Evolutionary conservation across 2,113 vertebrate genomes (phyloP), one percentile per base, ranked within the genome.

Genomic region (Dipodomys merriami): DNA sequence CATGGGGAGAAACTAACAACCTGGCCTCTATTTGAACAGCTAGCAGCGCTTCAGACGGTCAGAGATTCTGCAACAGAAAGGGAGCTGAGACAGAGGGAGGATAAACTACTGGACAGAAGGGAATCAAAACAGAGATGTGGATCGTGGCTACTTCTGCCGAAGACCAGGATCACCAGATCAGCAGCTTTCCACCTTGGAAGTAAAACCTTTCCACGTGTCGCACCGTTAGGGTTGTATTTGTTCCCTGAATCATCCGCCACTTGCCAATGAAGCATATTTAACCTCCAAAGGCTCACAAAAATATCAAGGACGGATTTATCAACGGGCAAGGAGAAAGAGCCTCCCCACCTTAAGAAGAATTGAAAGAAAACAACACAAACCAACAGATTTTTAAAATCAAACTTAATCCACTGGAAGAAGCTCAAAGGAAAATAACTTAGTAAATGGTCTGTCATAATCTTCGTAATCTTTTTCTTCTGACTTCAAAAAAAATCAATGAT

Each of bases 11-110:
- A 39, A 62, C 76, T 12, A 96, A 96, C 96, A 97, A 83, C 94
- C 91, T 93, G 88, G 96, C 78, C 83, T 95, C 94, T 93, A 95
- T 96, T 92, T 84, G 90, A 88, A 94, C 68, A 95, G 95, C 72
- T 11, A 89, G 84, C 87, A 91, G 85, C 80, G 72, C 87, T 94
- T 93, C 85, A 73, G 85, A 88, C 93, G 29, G 67, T 96, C 91
- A 93, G 65, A 88, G 94, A 91, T 94, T 79, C 83, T 82, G 91
- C 94, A 49, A 90, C 74, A 81, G 80, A 92, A 71, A 88, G 83
- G 64, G 64, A 72, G 68, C 79, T 49, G 82, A 94, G 95, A 94
- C 77, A 79, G 1, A 35, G 81, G 84, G 57, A 57, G 53, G 7
- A 60, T 25, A 73, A 18, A n/a, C 83, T 79, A 9, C 20, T 29